Conservation (phyloP, 2,113 vertebrate species). For the Falco punctatus region DNA sequence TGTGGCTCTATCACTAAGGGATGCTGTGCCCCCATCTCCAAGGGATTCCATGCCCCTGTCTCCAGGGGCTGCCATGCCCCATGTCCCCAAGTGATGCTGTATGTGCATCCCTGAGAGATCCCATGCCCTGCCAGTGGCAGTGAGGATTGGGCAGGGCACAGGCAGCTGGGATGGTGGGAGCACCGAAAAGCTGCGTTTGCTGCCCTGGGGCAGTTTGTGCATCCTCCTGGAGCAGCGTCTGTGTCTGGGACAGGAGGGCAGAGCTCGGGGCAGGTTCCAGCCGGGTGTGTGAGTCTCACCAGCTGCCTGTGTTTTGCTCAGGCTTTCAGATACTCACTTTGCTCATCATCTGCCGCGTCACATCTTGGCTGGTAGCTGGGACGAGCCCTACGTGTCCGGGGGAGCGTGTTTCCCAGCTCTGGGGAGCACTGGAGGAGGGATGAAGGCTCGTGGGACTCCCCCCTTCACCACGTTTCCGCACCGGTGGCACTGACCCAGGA, state of each 20-base stretch:
- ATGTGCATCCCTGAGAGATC: too few species aligned
- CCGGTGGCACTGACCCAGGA: neutral
- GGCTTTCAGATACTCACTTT: neutral
- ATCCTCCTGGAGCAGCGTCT: neutral
- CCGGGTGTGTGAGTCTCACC: neutral
- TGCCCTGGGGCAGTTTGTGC: neutral
- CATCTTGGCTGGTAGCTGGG: neutral
- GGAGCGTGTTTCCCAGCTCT: neutral
- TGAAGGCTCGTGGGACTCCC: neutral
- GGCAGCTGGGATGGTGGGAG: neutral
- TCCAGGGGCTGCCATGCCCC: neutral
- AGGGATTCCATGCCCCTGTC: rapidly evolving
- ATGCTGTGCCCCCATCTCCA: neutral
- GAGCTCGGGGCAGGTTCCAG: neutral
- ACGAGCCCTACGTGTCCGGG: rapidly evolving
- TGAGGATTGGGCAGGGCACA: neutral
- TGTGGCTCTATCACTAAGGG: neutral
- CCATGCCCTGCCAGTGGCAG: neutral
- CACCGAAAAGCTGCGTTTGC: neutral
- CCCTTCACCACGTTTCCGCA: neutral
- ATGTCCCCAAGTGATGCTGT: neutral
- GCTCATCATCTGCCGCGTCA: neutral
- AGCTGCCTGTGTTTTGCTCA: neutral
- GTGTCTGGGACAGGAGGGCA: neutral
- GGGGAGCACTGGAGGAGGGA: rapidly evolving